phyloP scores from a whole-genome alignment of 2,888 invertebrate genomes.

The Hemithea aestivaria region DNA sequence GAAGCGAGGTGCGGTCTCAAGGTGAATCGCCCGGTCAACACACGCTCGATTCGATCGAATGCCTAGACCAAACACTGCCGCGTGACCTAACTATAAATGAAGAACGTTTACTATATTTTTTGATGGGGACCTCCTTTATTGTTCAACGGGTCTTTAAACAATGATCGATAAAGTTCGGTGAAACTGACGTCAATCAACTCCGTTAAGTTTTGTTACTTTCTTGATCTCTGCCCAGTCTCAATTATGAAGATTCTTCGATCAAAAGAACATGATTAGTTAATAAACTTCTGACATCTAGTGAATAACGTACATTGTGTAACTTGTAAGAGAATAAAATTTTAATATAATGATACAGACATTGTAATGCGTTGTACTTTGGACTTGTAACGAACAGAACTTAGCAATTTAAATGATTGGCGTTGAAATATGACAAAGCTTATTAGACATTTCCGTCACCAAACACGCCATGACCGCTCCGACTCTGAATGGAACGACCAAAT shows the following conservation, averaged over 20 bases:
- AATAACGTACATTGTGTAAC: background rate
- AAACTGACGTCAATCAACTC: background rate
- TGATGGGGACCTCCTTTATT: slow-evolving; percentile 40
- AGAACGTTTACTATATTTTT: slow-evolving; percentile 38
- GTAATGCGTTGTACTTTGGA: no score
- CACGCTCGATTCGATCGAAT: slow-evolving; percentile 59
- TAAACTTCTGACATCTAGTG: background rate
- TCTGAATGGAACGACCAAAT: no score
- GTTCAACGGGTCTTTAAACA: slow-evolving; percentile 35
- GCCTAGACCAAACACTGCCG: slow-evolving; percentile 71
- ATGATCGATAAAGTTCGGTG: slow-evolving; percentile 28
- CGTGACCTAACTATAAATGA: slow-evolving; percentile 61
- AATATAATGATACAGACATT: no score
- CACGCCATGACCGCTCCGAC: no score
- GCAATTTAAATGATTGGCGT: no score
- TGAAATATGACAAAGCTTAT: no score
- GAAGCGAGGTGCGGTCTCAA: slow-evolving; percentile 69
- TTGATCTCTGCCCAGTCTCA: no score
- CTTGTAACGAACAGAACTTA: no score
- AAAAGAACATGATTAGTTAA: slow-evolving; percentile 11
- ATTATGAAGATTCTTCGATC: slow-evolving; percentile 10
- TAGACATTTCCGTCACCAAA: no score
- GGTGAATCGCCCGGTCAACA: slow-evolving; percentile 75
- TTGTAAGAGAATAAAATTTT: no score
- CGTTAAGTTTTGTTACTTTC: no score